Percentiles rank a stretch among this genome's conserved stretches.
phyloP scores from a whole-genome alignment of 2,113 vertebrate species.

The Spilogale gracilis region DNA sequence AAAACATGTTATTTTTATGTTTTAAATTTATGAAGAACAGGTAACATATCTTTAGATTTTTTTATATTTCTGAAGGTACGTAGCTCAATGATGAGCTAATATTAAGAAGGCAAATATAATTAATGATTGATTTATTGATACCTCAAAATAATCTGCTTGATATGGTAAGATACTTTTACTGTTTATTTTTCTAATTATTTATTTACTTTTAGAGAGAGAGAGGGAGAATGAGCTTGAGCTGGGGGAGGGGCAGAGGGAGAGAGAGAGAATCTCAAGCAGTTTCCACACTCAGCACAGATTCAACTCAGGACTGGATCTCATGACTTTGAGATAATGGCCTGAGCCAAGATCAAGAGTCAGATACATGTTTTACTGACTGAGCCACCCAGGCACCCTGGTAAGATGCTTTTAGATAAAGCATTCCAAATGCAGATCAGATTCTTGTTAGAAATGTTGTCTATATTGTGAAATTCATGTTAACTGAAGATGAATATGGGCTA shows the following conservation, averaged over 20 bases:
- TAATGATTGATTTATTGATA: slow-evolving; percentile 18
- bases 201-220: background rate
- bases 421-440: slow-evolving; percentile 26
- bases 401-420: background rate
- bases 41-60: slow-evolving; percentile 3
- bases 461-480: background rate
- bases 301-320: background rate
- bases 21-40: slow-evolving; percentile 5
- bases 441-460: background rate
- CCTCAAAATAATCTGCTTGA: background rate
- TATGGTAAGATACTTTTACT: background rate
- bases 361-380: background rate
- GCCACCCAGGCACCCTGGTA: background rate
- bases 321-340: background rate
- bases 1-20: background rate
- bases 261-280: background rate
- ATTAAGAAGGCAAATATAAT: slow-evolving; percentile 21
- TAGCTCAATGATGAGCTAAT: background rate
- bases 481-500: background rate
- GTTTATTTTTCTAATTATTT: background rate
- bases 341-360: background rate
- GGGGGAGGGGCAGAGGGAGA: background rate
- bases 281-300: background rate
- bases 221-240: background rate
- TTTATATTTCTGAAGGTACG: slow-evolving; percentile 9